Conservation (phyloP, 2,113 vertebrate species). For the Chitala chitala region DNA sequence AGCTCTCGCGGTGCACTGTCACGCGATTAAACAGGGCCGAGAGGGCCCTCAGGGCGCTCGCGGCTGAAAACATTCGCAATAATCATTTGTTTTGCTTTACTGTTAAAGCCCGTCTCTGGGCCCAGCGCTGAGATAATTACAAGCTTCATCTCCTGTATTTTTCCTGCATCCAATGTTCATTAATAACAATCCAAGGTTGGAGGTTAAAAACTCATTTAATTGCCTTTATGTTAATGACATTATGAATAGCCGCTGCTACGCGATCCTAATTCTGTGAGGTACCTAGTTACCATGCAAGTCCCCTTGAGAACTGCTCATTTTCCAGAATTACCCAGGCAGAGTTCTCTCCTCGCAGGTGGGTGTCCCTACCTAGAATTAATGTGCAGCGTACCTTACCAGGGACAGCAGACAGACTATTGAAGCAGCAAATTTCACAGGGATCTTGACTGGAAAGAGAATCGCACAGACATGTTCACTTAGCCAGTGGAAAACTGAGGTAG, state of each 20-base stretch:
- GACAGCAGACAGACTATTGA: constrained; percentile 77
- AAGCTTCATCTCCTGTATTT: constrained; percentile 85
- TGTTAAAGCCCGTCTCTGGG: constrained; percentile 88
- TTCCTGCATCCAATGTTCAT: constrained; percentile 80
- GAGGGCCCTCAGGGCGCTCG: constrained; percentile 78
- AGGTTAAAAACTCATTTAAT: constrained; percentile 99
- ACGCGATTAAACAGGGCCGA: constrained; percentile 91
- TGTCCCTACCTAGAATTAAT: constrained; percentile 93
- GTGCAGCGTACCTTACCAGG: constrained; percentile 81
- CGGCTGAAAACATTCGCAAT: constrained; percentile 83
- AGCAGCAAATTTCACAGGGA: constrained; percentile 88
- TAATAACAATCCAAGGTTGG: constrained; percentile 98
- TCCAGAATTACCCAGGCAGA: constrained; percentile 76
- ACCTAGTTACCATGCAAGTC: constrained; percentile 74
- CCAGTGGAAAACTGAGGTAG: constrained; percentile 4
- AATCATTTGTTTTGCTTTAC: constrained; percentile 92
- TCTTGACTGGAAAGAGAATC: constrained; percentile 67
- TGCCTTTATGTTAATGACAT: constrained; percentile 99
- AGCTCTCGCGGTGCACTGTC: constrained; percentile 85
- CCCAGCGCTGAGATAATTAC: constrained; percentile 95
- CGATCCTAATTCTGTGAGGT: constrained; percentile 94
- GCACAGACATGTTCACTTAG: neutral
- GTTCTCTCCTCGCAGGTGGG: constrained; percentile 71
- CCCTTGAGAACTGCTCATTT: constrained; percentile 93
- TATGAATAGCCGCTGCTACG: constrained; percentile 89